These are phyloP conservation scores for Chloropsis cyanopogon DNA, from an alignment of 2,113 vertebrate genomes.

Conservation along the genomic window DNA sequence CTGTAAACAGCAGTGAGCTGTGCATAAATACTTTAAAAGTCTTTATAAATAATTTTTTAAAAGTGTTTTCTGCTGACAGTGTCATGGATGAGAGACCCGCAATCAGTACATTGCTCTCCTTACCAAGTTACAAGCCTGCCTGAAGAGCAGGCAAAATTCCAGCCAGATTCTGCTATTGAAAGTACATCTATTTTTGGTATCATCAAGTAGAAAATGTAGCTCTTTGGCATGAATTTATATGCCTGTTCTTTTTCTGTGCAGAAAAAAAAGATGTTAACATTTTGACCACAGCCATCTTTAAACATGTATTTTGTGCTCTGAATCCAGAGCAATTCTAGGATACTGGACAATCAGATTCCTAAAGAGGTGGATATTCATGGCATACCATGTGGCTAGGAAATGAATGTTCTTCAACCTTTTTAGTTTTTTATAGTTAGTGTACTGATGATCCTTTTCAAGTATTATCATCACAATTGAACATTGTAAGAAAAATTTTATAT, in stretches of 20 bases:
- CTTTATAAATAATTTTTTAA: background rate
- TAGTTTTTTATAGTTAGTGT: background rate
- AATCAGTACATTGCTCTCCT: background rate
- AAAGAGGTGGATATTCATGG: background rate
- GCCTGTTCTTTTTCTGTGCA: background rate
- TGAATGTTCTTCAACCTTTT: background rate
- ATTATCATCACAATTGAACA: background rate
- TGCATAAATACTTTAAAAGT: background rate
- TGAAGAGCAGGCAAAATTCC: background rate
- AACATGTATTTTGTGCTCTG: background rate
- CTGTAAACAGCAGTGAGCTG: background rate
- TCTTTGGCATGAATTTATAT: background rate
- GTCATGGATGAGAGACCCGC: background rate
- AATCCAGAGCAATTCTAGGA: background rate
- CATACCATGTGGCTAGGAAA: background rate
- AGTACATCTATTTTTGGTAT: background rate
- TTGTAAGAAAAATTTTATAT: background rate
- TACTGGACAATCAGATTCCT: background rate
- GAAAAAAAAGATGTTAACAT: background rate
- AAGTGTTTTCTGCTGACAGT: background rate
- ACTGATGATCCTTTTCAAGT: background rate
- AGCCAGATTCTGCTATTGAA: background rate
- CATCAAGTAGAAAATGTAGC: background rate
- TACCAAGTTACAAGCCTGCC: background rate
- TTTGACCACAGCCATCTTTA: background rate